Conservation (phyloP, 2,888 invertebrate species). For the Ormyrus pomaceus region DNA sequence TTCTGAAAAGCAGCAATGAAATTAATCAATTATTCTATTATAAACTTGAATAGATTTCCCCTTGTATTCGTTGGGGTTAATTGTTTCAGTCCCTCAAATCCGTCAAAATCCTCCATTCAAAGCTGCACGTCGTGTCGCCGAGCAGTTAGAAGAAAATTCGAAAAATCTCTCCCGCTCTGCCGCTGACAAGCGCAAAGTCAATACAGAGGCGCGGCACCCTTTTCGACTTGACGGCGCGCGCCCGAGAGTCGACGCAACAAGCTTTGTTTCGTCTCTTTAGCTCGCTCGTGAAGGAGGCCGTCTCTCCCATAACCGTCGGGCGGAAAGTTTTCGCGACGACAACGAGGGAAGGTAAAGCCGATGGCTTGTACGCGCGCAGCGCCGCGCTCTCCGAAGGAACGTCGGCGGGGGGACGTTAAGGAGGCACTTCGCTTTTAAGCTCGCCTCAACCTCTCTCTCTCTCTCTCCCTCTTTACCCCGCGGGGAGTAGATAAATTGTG, state of each 20-base stretch:
- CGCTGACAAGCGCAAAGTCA: no score
- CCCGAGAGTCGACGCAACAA: constrained; percentile 17
- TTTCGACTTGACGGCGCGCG: neutral
- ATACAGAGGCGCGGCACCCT: no score
- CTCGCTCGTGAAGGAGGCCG: neutral
- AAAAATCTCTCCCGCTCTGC: no score
- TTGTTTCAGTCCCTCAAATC: no score
- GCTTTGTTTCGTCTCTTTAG: constrained; percentile 48
- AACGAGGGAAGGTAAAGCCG: constrained; percentile 28
- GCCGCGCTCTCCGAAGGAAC: constrained; percentile 39
- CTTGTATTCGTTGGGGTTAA: no score
- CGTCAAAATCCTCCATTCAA: no score
- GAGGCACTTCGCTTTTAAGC: constrained; percentile 41
- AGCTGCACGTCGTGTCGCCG: no score
- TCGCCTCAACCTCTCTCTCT: neutral
- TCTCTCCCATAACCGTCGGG: neutral
- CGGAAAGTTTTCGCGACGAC: constrained; percentile 46
- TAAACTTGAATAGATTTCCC: no score
- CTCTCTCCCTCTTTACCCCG: no score
- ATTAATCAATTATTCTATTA: no score
- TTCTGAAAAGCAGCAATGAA: no score
- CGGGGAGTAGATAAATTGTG: constrained; percentile 2
- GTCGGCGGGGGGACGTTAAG: neutral
- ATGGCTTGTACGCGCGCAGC: constrained; percentile 24
- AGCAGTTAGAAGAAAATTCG: no score